Base-by-base conservation (phyloP, 2,113 vertebrate genomes). In the Anthoscopus minutus region DNA sequence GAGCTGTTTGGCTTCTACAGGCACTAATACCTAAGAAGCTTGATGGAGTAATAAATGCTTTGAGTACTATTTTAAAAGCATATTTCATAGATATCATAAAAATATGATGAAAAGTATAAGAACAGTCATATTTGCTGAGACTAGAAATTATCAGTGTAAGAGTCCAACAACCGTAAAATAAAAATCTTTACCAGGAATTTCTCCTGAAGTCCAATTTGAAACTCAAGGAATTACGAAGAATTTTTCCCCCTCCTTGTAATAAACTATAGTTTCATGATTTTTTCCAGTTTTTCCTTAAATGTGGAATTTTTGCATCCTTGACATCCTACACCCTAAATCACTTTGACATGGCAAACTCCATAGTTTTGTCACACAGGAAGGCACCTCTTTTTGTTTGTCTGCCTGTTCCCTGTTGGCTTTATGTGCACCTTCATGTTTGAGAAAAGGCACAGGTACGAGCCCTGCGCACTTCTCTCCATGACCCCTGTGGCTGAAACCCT, bases 151-250 rank as follows among this genome's bases (percentile, higher is more conserved):
- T 20, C 67, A 45, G 7, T 8, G 8, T 33, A 48, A 35, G 35
- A 66, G 37, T 33, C 42, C 53, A 82, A 86, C 37, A 66, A 47
- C 37, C 25, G 65, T 7, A n/a, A 28, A 60, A 60, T 23, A 50
- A 83, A 15, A 42, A n/a, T n/a, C 23, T 38, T 57, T 20, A 81
- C 13, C 25, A 82, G 78, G 51, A 90, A 67, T 62, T 67, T 71
- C 60, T 79, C 79, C 61, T 84, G 4, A 64, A 83, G 27, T 71
- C 57, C 83, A 84, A 45, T 74, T 5, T 81, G 88, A 97, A 86
- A 84, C 40, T n/a, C 1, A 4, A 12, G 19, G 18, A 91, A 89
- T 82, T 82, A 15, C 10, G 35, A 38, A 53, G 8, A 30, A 5
- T 11, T 15, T 13, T 9, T 1, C 5, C 8, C 12, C 35, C 4